Conservation (phyloP, 2,888 invertebrate species). For the Nebria brevicollis region DNA sequence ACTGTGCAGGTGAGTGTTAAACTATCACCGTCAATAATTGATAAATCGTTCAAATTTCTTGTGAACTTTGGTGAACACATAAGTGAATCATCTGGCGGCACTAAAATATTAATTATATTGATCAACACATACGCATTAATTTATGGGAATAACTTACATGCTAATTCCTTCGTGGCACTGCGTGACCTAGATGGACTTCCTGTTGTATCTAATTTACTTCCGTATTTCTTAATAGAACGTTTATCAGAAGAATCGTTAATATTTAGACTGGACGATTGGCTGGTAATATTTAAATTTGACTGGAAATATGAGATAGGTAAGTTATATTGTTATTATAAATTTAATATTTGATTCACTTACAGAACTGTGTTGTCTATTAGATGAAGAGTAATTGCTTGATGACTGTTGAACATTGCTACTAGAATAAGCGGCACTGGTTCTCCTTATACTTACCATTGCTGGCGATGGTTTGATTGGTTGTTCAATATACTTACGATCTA, state of each 20-base stretch:
- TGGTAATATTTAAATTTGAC: conserved; percentile 46
- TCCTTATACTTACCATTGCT: conserved; percentile 69
- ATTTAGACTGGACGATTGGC: conserved; percentile 60
- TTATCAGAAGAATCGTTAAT: conserved; percentile 64
- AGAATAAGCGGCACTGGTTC: neutral
- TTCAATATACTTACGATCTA: conserved; percentile 87
- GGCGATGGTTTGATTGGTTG: conserved; percentile 84
- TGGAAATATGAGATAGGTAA: conserved; percentile 5
- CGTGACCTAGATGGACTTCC: conserved; percentile 88
- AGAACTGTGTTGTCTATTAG: conserved; percentile 52
- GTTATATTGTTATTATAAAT: neutral
- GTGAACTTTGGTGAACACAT: conserved; percentile 90
- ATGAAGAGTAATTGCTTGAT: conserved; percentile 56
- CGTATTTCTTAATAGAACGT: conserved; percentile 72
- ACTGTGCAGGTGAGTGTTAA: conserved; percentile 85
- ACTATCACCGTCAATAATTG: conserved; percentile 88
- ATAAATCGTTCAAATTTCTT: conserved; percentile 77
- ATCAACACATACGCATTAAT: conserved; percentile 42
- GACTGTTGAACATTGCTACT: conserved; percentile 52
- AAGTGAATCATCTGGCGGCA: conserved; percentile 85
- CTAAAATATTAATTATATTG: conserved; percentile 63
- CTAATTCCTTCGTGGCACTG: conserved; percentile 89
- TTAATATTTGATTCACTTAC: conserved; percentile 18
- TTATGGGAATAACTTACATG: conserved; percentile 69
- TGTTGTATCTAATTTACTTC: conserved; percentile 75